These are phyloP conservation scores for Acrossocheilus wenchowensis DNA, from an alignment of 2,797 vertebrate genomes.

Conservation along the genomic window DNA sequence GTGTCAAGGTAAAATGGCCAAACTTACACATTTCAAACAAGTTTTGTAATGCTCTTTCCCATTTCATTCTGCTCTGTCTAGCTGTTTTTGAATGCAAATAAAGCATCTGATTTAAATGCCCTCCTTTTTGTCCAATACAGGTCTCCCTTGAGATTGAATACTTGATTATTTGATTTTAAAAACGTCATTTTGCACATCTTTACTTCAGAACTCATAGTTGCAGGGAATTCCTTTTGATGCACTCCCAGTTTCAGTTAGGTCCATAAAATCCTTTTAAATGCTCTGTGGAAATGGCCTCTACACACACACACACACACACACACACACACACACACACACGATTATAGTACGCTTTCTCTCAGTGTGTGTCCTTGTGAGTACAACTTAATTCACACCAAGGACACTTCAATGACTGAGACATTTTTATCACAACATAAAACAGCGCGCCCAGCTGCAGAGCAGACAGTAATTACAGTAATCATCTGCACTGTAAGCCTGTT, in stretches of 20 bases:
- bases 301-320: neutral
- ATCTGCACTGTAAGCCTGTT: slow-evolving; percentile 39
- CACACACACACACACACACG: neutral
- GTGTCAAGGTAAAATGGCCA: neutral
- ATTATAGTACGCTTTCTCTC: slow-evolving; percentile 9
- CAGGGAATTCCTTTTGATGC: slow-evolving; percentile 13
- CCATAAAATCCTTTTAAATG: neutral
- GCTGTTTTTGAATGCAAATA: neutral
- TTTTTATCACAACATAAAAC: slow-evolving; percentile 46
- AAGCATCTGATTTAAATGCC: neutral
- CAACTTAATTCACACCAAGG: slow-evolving; percentile 34
- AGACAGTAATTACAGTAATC: slow-evolving; percentile 47
- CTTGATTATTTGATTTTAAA: slow-evolving; percentile 1
- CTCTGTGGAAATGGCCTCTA: neutral
- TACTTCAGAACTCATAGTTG: neutral
- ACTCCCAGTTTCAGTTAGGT: neutral
- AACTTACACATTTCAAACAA: neutral
- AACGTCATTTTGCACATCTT: neutral
- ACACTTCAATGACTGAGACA: slow-evolving; percentile 31
- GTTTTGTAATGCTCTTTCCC: neutral
- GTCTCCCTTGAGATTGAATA: neutral
- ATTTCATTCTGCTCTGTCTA: neutral
- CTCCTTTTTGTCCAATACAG: neutral
- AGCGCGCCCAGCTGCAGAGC: slow-evolving; percentile 2
- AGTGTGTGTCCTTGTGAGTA: slow-evolving; percentile 26